phyloP scores from a whole-genome alignment of 2,797 vertebrate genomes.

The Dromococcyx pavoninus region DNA sequence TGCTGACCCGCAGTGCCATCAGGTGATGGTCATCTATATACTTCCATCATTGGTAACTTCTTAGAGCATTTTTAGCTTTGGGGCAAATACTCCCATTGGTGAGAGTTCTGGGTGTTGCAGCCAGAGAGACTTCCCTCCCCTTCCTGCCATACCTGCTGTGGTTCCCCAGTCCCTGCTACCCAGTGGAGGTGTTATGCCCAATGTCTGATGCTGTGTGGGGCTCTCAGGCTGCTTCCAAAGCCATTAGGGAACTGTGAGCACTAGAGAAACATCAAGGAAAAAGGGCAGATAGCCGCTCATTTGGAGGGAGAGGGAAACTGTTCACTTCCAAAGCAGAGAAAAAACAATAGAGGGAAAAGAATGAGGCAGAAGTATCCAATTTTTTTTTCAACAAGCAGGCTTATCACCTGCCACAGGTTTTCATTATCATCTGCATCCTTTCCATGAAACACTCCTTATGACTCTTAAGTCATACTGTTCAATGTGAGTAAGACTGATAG shows the following conservation, averaged over 20 bases:
- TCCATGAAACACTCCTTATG: not conserved
- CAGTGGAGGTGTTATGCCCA: too few species aligned
- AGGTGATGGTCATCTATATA: not conserved
- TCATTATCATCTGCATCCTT: not conserved
- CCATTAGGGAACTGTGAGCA: rapidly evolving
- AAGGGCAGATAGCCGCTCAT: not conserved
- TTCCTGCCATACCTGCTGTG: not conserved
- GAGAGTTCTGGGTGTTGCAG: not conserved
- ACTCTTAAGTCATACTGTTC: not conserved
- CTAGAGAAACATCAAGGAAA: not conserved
- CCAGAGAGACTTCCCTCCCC: not conserved
- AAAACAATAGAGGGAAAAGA: rapidly evolving
- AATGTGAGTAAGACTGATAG: not conserved
- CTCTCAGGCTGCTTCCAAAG: not conserved
- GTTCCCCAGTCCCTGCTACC: rapidly evolving
- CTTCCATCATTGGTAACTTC: not conserved
- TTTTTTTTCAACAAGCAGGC: not conserved
- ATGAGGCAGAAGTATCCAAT: not conserved
- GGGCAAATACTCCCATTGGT: rapidly evolving
- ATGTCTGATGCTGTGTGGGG: rapidly evolving
- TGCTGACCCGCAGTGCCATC: not conserved
- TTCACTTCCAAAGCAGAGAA: not conserved
- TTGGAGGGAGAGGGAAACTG: not conserved
- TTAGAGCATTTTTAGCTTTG: not conserved
- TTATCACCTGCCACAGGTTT: not conserved